phyloP scores from a whole-genome alignment of 2,797 vertebrate genomes.

The Sciurus carolinensis region DNA sequence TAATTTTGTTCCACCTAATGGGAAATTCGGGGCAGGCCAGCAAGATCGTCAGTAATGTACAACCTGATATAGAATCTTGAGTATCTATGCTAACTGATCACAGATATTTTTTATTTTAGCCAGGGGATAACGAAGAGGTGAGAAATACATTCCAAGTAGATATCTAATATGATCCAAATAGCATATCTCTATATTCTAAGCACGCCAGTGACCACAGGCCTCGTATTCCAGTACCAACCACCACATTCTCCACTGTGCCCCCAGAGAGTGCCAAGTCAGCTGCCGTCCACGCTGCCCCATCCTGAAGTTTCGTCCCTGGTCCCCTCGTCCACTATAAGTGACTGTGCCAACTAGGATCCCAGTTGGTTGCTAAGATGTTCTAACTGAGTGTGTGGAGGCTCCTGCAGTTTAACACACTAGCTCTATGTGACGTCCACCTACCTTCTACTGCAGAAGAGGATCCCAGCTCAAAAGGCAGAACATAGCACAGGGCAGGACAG shows the following conservation, averaged over 20 bases:
- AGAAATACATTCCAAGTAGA: no score
- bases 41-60: not conserved
- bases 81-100: not conserved
- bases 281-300: not conserved
- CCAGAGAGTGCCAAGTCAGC: not conserved
- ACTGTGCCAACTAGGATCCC: no score
- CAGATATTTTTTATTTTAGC: not conserved
- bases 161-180: not conserved
- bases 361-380: not conserved
- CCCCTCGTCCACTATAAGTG: not conserved
- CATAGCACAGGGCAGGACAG: not conserved
- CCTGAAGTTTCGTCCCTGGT: not conserved
- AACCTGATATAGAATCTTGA: not conserved
- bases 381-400: accelerated
- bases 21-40: no score
- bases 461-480: not conserved
- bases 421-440: not conserved
- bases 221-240: not conserved
- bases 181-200: not conserved
- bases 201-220: accelerated
- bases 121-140: not conserved
- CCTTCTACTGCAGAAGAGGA: not conserved
- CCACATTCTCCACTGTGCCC: not conserved
- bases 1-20: not conserved
- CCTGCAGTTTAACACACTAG: not conserved